Evolutionary conservation across 2,797 vertebrate genomes (phyloP), one percentile per base, ranked within the genome.

Genomic region (Sibirionetta formosa): DNA sequence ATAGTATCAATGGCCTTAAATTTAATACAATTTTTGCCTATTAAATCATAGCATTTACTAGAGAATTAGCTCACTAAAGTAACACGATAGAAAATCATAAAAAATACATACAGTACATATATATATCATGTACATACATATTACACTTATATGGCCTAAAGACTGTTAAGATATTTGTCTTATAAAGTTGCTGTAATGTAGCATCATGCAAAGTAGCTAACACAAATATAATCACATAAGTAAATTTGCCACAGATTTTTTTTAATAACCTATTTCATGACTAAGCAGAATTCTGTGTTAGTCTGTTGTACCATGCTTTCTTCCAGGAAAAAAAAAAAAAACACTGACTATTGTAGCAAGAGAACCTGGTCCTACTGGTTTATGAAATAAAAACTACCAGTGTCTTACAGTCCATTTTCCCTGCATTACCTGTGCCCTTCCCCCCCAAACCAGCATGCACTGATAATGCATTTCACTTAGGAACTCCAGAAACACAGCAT

Each of bases 81-180:
- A 88, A 50, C 4, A 16, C 1, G 35, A 8, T 5, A 57, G 60
- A 38, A 5, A 70, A 50, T 26, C 18, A 51, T 54, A 3, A 27
- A 9, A 33, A 15, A 19, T 27, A 26, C 22, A 24, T 18, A 36
- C 0, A 1, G 0, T 4, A 38, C 5, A 14, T 11, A 44, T 3
- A 82, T 38, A 53, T 7, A 27, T 75, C 18, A 72, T 56, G 38
- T 36, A 53, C 9, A 16, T 26, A 31, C 20, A 24, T 20, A 15
- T 50, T 29, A 31, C 18, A 31, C 8, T 11, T 10, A 14, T 57
- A 10, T 31, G 1, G 7, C 8, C 22, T 27, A 77, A 64, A 44
- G 18, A 58, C 24, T 2, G 53, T 57, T 44, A 60, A 40, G 35
- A 5, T 72, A 18, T 78, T 73, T 83, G 13, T 66, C 44, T 48